Percentiles rank a stretch among this genome's conserved stretches.
These are phyloP conservation scores for Cyprinodon brontotheroides DNA, from an alignment of 2,113 vertebrate genomes.

Conservation along the genomic window DNA sequence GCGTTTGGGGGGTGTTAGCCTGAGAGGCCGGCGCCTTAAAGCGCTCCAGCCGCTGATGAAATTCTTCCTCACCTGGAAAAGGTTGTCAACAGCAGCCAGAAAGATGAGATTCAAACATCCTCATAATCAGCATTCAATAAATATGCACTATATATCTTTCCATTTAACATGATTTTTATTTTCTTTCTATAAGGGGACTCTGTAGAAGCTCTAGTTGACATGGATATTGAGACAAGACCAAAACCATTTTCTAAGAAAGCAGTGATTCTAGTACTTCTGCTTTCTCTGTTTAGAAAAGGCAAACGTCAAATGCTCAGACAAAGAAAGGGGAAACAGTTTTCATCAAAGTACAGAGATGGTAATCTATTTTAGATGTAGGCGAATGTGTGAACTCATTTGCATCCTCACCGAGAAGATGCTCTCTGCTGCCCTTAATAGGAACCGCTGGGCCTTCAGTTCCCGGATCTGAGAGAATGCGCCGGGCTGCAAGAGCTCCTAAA, in stretches of 20 bases:
- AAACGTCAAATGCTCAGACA: neutral
- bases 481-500: conserved; percentile 45
- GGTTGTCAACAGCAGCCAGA: fast-evolving
- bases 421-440: conserved; percentile 9
- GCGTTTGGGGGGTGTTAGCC: conserved; percentile 5
- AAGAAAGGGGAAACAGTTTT: neutral
- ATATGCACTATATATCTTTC: neutral
- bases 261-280: neutral
- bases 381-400: neutral
- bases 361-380: neutral
- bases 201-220: neutral
- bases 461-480: conserved; percentile 71
- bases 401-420: conserved; percentile 61
- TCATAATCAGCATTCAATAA: neutral
- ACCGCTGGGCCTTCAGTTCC: conserved; percentile 37
- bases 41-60: conserved; percentile 68
- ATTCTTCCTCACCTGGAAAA: conserved; percentile 68
- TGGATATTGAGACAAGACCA: neutral
- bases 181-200: neutral
- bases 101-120: neutral
- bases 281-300: neutral
- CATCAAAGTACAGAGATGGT: neutral
- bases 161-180: neutral
- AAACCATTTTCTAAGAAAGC: neutral
- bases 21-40: conserved; percentile 57